phyloP scores from a whole-genome alignment of 2,113 vertebrate genomes.

The Lethenteron reissneri region DNA sequence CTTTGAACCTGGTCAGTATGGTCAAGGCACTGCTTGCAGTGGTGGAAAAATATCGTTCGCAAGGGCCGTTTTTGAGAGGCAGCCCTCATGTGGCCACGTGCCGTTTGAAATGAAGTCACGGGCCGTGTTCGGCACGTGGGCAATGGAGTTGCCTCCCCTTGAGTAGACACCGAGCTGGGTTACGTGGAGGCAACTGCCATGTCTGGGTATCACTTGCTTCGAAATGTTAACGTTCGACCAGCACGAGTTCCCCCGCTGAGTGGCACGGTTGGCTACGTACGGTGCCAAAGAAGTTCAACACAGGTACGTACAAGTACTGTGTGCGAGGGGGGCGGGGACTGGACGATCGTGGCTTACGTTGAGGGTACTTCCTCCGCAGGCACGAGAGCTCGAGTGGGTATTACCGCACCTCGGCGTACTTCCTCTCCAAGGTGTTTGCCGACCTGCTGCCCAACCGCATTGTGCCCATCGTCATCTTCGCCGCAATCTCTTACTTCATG shows the following conservation, averaged over 20 bases:
- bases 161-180: too few relatives aligned
- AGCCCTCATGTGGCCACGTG: too few relatives aligned
- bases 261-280: background rate
- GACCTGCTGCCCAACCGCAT: slow-evolving; percentile 37
- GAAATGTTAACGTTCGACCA: slow-evolving; percentile 14
- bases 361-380: slow-evolving; percentile 12
- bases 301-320: background rate
- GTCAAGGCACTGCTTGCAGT: too few relatives aligned
- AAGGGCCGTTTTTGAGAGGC: too few relatives aligned
- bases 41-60: too few relatives aligned
- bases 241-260: background rate
- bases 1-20: too few relatives aligned
- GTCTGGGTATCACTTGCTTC: background rate
- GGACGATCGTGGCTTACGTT: background rate
- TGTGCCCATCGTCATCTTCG: slow-evolving; percentile 27
- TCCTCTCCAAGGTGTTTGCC: slow-evolving; percentile 24
- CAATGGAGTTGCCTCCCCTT: too few relatives aligned
- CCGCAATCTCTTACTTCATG: slow-evolving; percentile 34
- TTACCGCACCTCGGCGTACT: slow-evolving; percentile 27
- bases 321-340: background rate
- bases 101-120: too few relatives aligned
- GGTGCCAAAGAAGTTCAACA: background rate
- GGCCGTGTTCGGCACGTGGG: too few relatives aligned
- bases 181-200: background rate
- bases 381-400: slow-evolving; percentile 29